These are phyloP conservation scores for Zapus hudsonius DNA, from an alignment of 2,113 vertebrate species.

Conservation along the genomic window DNA sequence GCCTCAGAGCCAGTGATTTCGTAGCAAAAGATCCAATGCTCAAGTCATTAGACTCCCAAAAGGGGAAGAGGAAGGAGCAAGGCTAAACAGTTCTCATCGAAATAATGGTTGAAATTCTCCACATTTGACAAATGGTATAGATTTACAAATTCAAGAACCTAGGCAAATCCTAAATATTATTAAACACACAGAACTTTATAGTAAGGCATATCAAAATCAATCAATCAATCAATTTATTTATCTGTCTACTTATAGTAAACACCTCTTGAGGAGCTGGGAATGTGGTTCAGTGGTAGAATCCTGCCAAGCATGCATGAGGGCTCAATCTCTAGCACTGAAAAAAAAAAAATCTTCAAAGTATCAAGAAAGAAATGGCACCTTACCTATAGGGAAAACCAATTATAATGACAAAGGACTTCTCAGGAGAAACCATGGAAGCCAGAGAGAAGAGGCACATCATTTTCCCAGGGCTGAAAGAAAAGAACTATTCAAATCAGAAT, in stretches of 20 bases:
- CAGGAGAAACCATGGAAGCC: neutral
- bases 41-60: neutral
- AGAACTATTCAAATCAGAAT: slow-evolving; percentile 15
- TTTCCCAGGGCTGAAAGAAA: neutral
- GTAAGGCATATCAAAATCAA: neutral
- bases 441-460: neutral
- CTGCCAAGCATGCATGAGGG: neutral
- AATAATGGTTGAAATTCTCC: neutral
- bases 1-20: neutral
- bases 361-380: neutral
- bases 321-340: neutral
- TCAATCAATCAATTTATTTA: too few relatives aligned
- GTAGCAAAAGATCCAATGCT: neutral
- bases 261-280: neutral
- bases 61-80: neutral
- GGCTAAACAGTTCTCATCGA: neutral
- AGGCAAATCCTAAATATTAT: neutral
- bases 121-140: neutral
- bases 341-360: neutral
- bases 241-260: neutral
- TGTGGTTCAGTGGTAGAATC: neutral
- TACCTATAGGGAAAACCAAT: neutral
- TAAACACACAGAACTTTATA: neutral
- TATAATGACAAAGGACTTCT: slow-evolving; percentile 9
- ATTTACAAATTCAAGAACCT: neutral